These are phyloP conservation scores for Hypotaenidia philippensis DNA, from an alignment of 2,797 vertebrate genomes.

Conservation along the genomic window DNA sequence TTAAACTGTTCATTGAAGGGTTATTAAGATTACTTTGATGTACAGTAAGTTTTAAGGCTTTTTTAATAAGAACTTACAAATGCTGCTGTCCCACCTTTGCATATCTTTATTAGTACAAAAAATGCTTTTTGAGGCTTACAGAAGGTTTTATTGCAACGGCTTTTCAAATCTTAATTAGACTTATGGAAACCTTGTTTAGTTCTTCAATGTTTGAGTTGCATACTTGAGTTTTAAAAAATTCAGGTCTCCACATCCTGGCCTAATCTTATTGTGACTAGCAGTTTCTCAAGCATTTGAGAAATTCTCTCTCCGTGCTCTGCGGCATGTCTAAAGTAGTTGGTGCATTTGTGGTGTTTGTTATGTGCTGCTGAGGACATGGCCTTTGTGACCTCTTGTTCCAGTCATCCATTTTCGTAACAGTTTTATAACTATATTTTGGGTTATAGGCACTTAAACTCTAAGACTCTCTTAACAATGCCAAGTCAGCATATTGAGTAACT, in stretches of 20 bases:
- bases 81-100: background rate
- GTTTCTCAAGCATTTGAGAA: background rate
- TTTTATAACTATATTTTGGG: background rate
- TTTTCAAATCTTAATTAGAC: slow-evolving; percentile 43
- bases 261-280: background rate
- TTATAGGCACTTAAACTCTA: background rate
- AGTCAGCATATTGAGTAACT: background rate
- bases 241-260: background rate
- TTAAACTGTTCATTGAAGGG: background rate
- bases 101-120: background rate
- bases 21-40: slow-evolving; percentile 4
- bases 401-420: background rate
- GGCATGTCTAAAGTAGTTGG: background rate
- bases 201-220: background rate
- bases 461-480: background rate
- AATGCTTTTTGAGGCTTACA: slow-evolving; percentile 7
- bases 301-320: background rate
- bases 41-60: background rate
- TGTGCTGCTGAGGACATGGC: background rate
- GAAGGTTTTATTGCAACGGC: slow-evolving; percentile 1
- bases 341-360: background rate
- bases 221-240: slow-evolving; percentile 2
- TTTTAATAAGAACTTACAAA: background rate
- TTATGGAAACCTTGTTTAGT: slow-evolving; percentile 6
- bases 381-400: background rate